Percentiles rank a stretch among this genome's conserved stretches.
These are phyloP conservation scores for Brachionichthys hirsutus DNA, from an alignment of 2,113 vertebrate species.

Conservation along the genomic window DNA sequence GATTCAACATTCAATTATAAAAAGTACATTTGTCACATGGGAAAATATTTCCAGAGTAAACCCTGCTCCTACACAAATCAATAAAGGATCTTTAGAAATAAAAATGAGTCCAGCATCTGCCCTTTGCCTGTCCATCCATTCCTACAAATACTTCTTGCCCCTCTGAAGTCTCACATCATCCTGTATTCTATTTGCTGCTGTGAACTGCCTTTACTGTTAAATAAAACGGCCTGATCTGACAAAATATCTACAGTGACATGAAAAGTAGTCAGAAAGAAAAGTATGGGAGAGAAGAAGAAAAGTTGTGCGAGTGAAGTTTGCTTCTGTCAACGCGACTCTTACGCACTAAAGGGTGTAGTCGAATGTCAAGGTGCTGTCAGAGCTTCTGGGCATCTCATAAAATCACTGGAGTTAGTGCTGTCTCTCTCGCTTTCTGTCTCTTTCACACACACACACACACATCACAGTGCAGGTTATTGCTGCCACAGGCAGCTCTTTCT, in stretches of 20 bases:
- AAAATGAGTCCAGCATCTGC: constrained; percentile 24
- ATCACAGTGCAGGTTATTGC: constrained; percentile 26
- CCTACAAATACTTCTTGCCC: background rate
- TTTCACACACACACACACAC: background rate
- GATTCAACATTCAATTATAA: too few species aligned
- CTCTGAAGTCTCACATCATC: background rate
- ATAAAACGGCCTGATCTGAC: constrained; percentile 41
- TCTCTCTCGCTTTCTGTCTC: background rate
- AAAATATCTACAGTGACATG: constrained; percentile 36
- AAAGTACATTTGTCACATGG: too few species aligned
- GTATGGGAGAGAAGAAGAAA: constrained; percentile 4
- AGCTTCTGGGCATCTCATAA: constrained; percentile 20
- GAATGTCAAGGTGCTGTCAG: constrained; percentile 29
- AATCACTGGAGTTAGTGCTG: constrained; percentile 7
- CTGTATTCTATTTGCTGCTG: background rate
- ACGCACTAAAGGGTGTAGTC: constrained; percentile 29
- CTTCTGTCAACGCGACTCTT: constrained; percentile 46
- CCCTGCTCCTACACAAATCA: too few species aligned
- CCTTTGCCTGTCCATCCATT: constrained; percentile 7
- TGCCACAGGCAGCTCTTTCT: constrained; percentile 42
- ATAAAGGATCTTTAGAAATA: background rate
- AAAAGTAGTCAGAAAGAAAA: constrained; percentile 7
- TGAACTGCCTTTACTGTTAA: constrained; percentile 23
- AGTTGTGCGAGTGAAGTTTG: constrained; percentile 33
- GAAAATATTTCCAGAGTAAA: too few species aligned